Conservation (phyloP, 1,140 invertebrate species). For the Nephila pilipes region DNA sequence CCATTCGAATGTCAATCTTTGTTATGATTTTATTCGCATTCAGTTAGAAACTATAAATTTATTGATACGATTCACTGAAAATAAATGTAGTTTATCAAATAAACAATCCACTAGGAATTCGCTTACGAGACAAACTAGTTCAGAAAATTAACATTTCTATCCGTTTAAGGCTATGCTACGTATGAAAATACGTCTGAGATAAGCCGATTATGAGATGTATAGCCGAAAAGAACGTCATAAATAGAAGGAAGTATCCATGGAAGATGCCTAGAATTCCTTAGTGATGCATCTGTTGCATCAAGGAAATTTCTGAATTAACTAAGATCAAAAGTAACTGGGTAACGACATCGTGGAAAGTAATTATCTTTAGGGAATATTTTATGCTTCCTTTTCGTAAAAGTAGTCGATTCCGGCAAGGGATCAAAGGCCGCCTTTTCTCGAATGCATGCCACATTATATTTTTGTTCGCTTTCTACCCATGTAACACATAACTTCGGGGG, state of each 20-base stretch:
- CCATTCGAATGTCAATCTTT: background rate
- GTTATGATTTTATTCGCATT: background rate
- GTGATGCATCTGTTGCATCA: background rate
- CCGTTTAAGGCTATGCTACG: background rate
- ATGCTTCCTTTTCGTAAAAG: slow-evolving; percentile 27
- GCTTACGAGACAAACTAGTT: background rate
- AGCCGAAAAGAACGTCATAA: background rate
- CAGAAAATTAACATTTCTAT: background rate
- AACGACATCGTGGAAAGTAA: slow-evolving; percentile 60
- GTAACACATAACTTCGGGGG: slow-evolving; percentile 19
- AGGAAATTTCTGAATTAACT: background rate
- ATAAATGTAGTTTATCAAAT: background rate
- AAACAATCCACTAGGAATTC: background rate
- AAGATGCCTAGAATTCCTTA: background rate
- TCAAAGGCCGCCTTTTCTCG: slow-evolving; percentile 45
- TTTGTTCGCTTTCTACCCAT: slow-evolving; percentile 47
- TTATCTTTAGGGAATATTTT: slow-evolving; percentile 59
- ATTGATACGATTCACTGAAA: background rate
- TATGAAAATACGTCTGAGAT: background rate
- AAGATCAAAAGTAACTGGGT: slow-evolving; percentile 61
- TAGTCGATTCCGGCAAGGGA: slow-evolving; percentile 39
- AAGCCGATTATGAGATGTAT: background rate
- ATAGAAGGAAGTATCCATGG: background rate
- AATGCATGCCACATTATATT: slow-evolving; percentile 20
- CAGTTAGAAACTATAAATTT: background rate